Base-by-base conservation (phyloP, 2,888 invertebrate genomes). In the Zygaena filipendulae region DNA sequence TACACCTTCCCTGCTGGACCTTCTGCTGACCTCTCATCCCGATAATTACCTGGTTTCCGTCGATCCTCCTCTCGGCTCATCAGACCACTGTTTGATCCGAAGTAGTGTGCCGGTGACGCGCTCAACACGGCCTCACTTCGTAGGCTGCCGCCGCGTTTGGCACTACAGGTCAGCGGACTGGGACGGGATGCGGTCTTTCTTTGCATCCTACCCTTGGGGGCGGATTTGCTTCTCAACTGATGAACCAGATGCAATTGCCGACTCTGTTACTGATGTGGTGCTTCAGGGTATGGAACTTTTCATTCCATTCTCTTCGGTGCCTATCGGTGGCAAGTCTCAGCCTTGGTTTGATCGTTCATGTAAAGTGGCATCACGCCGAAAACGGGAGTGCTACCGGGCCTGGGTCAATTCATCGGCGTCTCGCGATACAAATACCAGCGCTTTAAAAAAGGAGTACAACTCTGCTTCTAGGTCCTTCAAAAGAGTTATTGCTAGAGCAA, bases 131-230 rank as follows among this genome's bases (percentile, higher is more conserved):
- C n/a, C n/a, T n/a, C n/a, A n/a, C n/a, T n/a, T n/a, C n/a, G n/a
- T n/a, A n/a, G n/a, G n/a, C n/a, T n/a, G n/a, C n/a, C n/a, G n/a
- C n/a, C n/a, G n/a, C n/a, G n/a, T n/a, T n/a, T n/a, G n/a, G n/a
- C n/a, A n/a, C n/a, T n/a, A n/a, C n/a, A n/a, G n/a, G n/a, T n/a
- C n/a, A n/a, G n/a, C n/a, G n/a, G n/a, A n/a, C n/a, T n/a, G n/a
- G 23, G 35, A 41, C 11, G 36, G 36, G 29, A 39, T 39, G 37
- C 35, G 39, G 2, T 30, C 30, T 6, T 43, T 40, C 18, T 31
- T 38, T 27, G 40, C 36, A 27, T 39, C 34, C 18, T 41, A 39
- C 29, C 36, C 35, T 21, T 33, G 39, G 34, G 18, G 18, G 28
- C 28, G 11, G 7, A 12, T 29, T 2, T 36, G 36, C 16, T 39